Evolutionary conservation across 1,140 invertebrate species (phyloP).

Genomic region (Camponotus vicinus): DNA sequence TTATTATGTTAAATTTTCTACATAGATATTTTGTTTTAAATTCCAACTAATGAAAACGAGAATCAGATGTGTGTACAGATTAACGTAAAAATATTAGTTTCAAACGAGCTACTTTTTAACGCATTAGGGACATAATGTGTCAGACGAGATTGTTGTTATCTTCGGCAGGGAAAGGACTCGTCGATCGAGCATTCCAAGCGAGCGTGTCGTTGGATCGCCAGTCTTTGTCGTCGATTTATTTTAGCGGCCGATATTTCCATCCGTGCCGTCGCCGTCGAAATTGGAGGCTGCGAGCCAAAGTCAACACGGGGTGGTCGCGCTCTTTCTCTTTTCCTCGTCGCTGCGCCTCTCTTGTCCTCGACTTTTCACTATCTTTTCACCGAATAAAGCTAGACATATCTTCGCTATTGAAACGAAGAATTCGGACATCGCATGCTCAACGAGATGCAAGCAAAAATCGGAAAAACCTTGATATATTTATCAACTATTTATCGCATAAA

Average conservation of each 20-base stretch:
- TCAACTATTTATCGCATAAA: background rate
- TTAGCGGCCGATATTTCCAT: constrained; percentile 83
- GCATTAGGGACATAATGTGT: background rate
- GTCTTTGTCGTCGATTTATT: constrained; percentile 80
- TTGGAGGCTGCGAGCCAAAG: constrained; percentile 77
- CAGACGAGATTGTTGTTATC: constrained; percentile 54
- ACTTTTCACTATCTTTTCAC: constrained; percentile 50
- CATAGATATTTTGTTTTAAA: background rate
- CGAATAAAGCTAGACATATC: constrained; percentile 29
- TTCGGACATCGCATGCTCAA: background rate
- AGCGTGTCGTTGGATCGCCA: constrained; percentile 70
- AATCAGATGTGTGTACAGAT: constrained; percentile 5
- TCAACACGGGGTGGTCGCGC: constrained; percentile 74
- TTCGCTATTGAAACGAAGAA: constrained; percentile 3
- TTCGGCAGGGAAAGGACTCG: constrained; percentile 63
- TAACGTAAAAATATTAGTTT: constrained; percentile 24
- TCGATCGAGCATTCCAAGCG: constrained; percentile 63
- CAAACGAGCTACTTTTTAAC: constrained; percentile 60
- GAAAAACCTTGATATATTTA: background rate
- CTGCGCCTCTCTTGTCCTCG: constrained; percentile 12
- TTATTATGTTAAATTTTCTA: background rate
- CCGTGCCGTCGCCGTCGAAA: constrained; percentile 72
- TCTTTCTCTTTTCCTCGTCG: constrained; percentile 53
- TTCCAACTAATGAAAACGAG: background rate
- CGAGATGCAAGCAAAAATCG: background rate